These are phyloP conservation scores for Eupithecia tripunctaria DNA, from an alignment of 2,888 invertebrate species.

Conservation along the genomic window DNA sequence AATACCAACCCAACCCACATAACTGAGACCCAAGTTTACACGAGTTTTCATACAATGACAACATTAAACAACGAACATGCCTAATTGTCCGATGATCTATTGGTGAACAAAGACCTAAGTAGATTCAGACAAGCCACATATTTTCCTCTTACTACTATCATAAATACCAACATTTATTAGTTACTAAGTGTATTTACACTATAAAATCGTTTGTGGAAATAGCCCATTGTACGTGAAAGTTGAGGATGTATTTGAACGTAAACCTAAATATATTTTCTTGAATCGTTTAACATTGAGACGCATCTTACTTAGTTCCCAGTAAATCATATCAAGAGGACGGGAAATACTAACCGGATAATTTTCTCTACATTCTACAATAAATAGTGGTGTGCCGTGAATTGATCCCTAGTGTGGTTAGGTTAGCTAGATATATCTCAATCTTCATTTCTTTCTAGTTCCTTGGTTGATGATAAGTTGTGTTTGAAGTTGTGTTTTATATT, in stretches of 20 bases:
- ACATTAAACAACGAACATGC: too few relatives aligned
- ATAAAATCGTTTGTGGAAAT: slow-evolving; percentile 16
- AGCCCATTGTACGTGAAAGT: slow-evolving; percentile 27
- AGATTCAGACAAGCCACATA: neutral
- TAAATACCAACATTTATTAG: slow-evolving; percentile 36
- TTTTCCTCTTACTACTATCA: neutral
- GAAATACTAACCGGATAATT: neutral
- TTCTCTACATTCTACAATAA: neutral
- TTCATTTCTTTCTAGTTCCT: too few relatives aligned
- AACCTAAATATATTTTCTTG: slow-evolving; percentile 33
- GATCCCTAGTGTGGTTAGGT: neutral
- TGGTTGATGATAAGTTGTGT: too few relatives aligned
- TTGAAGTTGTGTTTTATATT: too few relatives aligned
- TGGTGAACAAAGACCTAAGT: too few relatives aligned
- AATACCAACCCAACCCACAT: neutral
- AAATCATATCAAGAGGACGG: slow-evolving; percentile 16
- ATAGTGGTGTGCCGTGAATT: neutral
- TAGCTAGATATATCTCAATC: neutral
- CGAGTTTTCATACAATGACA: too few relatives aligned
- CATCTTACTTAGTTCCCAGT: slow-evolving; percentile 26
- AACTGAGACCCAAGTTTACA: too few relatives aligned
- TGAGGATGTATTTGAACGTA: slow-evolving; percentile 15
- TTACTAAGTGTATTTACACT: slow-evolving; percentile 10
- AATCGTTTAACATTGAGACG: slow-evolving; percentile 32
- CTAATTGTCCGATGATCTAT: too few relatives aligned